Conservation (phyloP, 2,888 invertebrate genomes). For the Ochropacha duplaris region DNA sequence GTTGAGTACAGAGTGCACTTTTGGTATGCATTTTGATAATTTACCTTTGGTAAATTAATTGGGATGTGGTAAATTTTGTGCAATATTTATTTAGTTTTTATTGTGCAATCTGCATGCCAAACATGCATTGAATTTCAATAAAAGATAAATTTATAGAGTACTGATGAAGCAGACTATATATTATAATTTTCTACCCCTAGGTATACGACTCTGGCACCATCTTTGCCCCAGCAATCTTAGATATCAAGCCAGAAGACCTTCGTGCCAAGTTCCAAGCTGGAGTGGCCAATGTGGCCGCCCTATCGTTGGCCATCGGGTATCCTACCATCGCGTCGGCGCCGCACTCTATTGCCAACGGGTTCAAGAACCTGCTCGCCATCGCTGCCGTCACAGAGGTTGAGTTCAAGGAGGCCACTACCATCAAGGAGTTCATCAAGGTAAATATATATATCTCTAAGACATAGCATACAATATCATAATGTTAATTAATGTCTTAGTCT, state of each 20-base stretch:
- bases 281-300: slow-evolving; percentile 96
- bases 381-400: slow-evolving; percentile 98
- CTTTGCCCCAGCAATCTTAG: slow-evolving; percentile 97
- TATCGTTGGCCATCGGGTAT: slow-evolving; percentile 96
- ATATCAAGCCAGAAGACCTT: slow-evolving; percentile 98
- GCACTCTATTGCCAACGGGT: slow-evolving; percentile 98
- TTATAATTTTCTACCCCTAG: slow-evolving; percentile 31
- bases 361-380: slow-evolving; percentile 98
- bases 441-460: slow-evolving; percentile 2
- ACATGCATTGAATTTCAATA: slow-evolving; percentile 10
- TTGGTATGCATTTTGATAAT: slow-evolving; percentile 66
- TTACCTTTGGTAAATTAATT: slow-evolving; percentile 73
- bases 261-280: slow-evolving; percentile 95
- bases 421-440: slow-evolving; percentile 95
- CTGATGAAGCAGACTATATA: background rate
- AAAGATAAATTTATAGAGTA: background rate
- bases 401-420: slow-evolving; percentile 96
- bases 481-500: too few species aligned
- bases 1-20: slow-evolving; percentile 75
- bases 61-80: slow-evolving; percentile 28
- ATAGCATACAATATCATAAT: too few species aligned
- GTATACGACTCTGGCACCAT: slow-evolving; percentile 99
- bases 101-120: slow-evolving; percentile 11
- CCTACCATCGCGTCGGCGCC: slow-evolving; percentile 98
- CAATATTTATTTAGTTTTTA: slow-evolving; percentile 19